These are phyloP conservation scores for Australoheros facetus DNA, from an alignment of 2,797 vertebrate species.

Conservation along the genomic window DNA sequence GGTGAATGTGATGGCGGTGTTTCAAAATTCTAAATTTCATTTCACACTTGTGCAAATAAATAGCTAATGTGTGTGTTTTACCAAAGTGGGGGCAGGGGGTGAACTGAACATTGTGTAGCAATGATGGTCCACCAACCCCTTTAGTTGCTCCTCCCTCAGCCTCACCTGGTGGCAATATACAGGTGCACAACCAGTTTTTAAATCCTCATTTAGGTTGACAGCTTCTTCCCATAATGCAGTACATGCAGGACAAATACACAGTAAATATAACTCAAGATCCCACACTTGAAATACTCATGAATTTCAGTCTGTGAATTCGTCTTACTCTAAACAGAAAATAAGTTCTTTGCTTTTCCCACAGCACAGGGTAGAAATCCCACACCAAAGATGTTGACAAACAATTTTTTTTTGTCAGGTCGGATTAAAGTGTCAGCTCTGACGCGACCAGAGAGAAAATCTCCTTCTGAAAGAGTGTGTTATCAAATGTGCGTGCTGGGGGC, in stretches of 20 bases:
- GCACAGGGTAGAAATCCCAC: constrained; percentile 5
- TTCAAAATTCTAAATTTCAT: constrained; percentile 15
- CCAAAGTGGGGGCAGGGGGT: constrained; percentile 14
- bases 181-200: constrained; percentile 27
- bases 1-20: constrained; percentile 11
- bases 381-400: constrained; percentile 14
- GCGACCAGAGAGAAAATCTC: constrained; percentile 32
- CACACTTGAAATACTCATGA: constrained; percentile 17
- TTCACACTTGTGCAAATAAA: constrained; percentile 37
- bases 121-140: constrained; percentile 15
- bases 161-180: constrained; percentile 37
- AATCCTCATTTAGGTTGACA: constrained; percentile 37
- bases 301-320: not conserved
- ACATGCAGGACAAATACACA: not conserved
- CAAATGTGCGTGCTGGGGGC: not conserved
- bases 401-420: constrained; percentile 3
- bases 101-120: constrained; percentile 33
- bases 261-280: not conserved
- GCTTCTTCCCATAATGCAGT: constrained; percentile 2
- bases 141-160: constrained; percentile 34
- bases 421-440: constrained; percentile 24
- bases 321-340: not conserved
- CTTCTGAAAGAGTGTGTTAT: constrained; percentile 11
- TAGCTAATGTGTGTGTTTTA: constrained; percentile 34
- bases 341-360: not conserved